These are phyloP conservation scores for Manis pentadactyla DNA, from an alignment of 2,797 vertebrate genomes.

Conservation along the genomic window DNA sequence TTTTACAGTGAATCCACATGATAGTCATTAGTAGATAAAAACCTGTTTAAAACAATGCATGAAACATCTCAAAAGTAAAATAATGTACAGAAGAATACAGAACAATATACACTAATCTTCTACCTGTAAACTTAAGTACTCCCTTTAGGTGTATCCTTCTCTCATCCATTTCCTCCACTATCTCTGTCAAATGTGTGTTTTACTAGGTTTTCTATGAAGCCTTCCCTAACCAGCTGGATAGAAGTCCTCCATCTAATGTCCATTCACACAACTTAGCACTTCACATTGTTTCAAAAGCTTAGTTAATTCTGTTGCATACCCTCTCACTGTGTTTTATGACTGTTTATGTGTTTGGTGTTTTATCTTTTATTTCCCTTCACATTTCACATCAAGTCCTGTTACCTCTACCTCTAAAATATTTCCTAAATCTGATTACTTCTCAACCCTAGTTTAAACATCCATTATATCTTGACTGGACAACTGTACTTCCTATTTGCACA, in stretches of 20 bases:
- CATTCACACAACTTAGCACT: neutral
- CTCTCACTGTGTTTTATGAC: constrained; percentile 18
- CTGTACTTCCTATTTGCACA: neutral
- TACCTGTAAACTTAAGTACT: neutral
- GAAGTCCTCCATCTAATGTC: neutral
- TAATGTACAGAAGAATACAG: neutral
- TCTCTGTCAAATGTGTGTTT: neutral
- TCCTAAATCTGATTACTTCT: neutral
- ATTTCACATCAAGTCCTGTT: neutral
- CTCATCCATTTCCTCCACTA: neutral
- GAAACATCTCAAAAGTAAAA: constrained; percentile 16
- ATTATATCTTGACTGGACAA: neutral
- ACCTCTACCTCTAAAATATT: neutral
- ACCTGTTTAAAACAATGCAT: neutral
- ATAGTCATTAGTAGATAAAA: neutral
- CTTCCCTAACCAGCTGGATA: neutral
- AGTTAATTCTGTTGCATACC: neutral
- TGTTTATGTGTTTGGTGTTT: neutral
- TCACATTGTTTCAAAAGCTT: neutral
- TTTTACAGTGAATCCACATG: neutral
- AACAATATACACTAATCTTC: neutral
- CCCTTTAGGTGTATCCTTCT: neutral
- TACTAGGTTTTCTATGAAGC: neutral
- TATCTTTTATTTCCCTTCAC: neutral
- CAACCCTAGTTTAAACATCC: neutral